Evolutionary conservation across 2,888 invertebrate genomes (phyloP).

Genomic region (Drosophila meridiana): DNA sequence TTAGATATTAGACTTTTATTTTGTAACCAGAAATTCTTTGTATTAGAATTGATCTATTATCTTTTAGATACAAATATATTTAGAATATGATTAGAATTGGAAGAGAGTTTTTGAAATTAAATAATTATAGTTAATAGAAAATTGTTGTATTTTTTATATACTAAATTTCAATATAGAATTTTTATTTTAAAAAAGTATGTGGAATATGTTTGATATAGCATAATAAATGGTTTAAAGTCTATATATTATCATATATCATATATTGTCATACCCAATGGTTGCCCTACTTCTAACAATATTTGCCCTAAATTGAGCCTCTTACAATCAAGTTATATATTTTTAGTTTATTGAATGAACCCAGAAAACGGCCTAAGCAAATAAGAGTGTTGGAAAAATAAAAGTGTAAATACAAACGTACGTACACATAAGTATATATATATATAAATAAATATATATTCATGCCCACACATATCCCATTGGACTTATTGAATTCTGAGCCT

Average conservation of each 20-base stretch:
- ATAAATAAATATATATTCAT: background rate
- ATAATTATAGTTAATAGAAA: too few species aligned
- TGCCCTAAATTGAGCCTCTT: background rate
- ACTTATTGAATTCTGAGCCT: slow-evolving; percentile 23
- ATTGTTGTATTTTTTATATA: too few species aligned
- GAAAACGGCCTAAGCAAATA: slow-evolving; percentile 56
- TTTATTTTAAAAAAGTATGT: too few species aligned
- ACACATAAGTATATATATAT: background rate
- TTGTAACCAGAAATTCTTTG: too few species aligned
- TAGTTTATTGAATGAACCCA: background rate
- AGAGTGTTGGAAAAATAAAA: background rate
- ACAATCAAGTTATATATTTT: background rate
- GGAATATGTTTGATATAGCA: too few species aligned
- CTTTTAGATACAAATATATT: too few species aligned
- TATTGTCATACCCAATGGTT: background rate
- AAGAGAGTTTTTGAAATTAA: too few species aligned
- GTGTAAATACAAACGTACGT: background rate
- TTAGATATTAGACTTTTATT: too few species aligned
- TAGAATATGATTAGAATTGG: too few species aligned
- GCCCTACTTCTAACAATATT: too few species aligned
- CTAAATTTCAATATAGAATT: too few species aligned
- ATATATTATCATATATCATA: background rate
- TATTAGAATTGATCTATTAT: too few species aligned
- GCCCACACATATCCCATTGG: slow-evolving; percentile 5
- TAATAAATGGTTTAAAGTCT: background rate